phyloP scores from a whole-genome alignment of 2,113 vertebrate genomes.

The Grallaria varia region DNA sequence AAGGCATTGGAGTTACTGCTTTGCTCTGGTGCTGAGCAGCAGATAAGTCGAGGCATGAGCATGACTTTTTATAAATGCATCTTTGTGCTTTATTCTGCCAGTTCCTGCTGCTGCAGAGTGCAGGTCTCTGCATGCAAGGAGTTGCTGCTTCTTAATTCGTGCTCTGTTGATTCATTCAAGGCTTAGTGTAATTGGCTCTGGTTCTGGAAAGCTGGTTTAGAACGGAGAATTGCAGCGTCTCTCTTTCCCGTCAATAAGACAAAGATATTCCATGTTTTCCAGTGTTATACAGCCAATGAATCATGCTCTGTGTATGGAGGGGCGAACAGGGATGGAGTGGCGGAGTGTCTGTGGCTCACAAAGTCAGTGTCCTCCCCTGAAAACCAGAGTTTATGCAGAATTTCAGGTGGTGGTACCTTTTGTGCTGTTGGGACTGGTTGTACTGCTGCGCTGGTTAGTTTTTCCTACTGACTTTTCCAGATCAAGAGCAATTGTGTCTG shows the following conservation, averaged over 20 bases:
- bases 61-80: background rate
- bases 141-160: background rate
- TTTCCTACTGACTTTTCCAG: background rate
- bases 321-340: background rate
- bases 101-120: background rate
- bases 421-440: background rate
- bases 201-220: background rate
- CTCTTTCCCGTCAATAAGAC: background rate
- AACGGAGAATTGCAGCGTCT: background rate
- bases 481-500: background rate
- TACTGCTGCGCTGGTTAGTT: background rate
- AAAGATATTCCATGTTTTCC: background rate
- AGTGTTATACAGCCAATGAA: background rate
- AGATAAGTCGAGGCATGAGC: background rate
- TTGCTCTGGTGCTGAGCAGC: background rate
- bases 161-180: constrained; percentile 42
- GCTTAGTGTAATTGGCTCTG: constrained; percentile 22
- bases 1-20: background rate
- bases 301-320: background rate
- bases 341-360: background rate
- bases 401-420: background rate
- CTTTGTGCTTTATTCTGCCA: constrained; percentile 29
- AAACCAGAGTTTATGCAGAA: background rate
- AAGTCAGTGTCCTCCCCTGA: background rate
- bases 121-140: constrained; percentile 54